These are phyloP conservation scores for Mastomys natalensis DNA, from an alignment of 2,113 vertebrate genomes.

Conservation along the genomic window DNA sequence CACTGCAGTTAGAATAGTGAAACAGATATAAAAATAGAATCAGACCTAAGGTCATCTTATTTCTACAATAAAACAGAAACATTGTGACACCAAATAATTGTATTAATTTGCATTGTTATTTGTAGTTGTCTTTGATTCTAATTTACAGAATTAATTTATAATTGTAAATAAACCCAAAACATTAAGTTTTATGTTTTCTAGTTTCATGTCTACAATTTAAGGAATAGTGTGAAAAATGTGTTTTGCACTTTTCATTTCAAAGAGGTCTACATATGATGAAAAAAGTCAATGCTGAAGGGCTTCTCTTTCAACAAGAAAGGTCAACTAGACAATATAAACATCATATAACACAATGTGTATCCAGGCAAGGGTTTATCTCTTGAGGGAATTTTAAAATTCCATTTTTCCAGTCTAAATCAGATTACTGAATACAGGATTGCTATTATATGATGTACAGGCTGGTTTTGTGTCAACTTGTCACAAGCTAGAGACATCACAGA, in stretches of 20 bases:
- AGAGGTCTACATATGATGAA: conserved; percentile 13
- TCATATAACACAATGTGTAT: conserved; percentile 17
- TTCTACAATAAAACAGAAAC: conserved; percentile 56
- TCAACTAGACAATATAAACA: conserved; percentile 32
- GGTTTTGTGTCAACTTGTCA: not conserved
- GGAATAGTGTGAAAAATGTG: conserved; percentile 50
- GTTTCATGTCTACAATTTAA: conserved; percentile 43
- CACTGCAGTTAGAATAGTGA: conserved; percentile 44
- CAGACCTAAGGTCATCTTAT: conserved; percentile 58
- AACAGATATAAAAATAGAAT: conserved; percentile 66
- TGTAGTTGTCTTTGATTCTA: conserved; percentile 55
- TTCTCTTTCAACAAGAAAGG: conserved; percentile 51
- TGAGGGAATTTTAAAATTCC: conserved; percentile 36
- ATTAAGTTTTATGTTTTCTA: conserved; percentile 39
- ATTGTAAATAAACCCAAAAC: not conserved
- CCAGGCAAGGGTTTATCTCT: not conserved
- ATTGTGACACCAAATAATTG: conserved; percentile 41
- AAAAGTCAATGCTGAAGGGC: not conserved
- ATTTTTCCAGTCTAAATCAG: not conserved
- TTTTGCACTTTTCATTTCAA: conserved; percentile 33
- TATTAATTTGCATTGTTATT: conserved; percentile 55
- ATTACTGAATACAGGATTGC: conserved; percentile 18
- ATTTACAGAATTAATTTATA: conserved; percentile 52
- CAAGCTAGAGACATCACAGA: not conserved
- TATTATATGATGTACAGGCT: not conserved